phyloP scores from a whole-genome alignment of 2,888 invertebrate species.

The Dynastes hyllus region DNA sequence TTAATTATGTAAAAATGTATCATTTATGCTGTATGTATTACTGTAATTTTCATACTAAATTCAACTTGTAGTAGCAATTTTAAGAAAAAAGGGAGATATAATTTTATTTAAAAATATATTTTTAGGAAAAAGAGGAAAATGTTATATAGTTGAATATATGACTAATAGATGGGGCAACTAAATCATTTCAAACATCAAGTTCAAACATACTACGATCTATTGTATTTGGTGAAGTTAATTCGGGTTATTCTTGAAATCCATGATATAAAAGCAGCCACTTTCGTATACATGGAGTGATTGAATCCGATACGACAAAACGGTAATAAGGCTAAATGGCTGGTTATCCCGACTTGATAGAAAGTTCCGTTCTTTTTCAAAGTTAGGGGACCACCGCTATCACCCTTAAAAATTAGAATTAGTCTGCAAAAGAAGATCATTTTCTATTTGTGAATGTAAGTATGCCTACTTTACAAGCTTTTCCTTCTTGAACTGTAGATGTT shows the following conservation, averaged over 20 bases:
- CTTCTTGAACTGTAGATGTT: slow-evolving; percentile 66
- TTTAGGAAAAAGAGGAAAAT: no score
- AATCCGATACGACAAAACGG: slow-evolving; percentile 67
- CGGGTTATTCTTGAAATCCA: slow-evolving; percentile 67
- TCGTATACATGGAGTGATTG: slow-evolving; percentile 68
- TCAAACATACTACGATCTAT: slow-evolving; percentile 31
- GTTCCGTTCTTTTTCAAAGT: slow-evolving; percentile 62
- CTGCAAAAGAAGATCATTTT: neutral
- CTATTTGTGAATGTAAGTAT: neutral
- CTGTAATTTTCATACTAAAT: no score
- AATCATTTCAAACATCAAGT: no score
- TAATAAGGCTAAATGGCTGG: slow-evolving; percentile 67
- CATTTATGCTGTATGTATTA: no score
- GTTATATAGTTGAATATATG: no score
- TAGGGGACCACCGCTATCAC: slow-evolving; percentile 69
- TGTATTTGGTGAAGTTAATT: slow-evolving; percentile 65
- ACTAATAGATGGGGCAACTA: no score
- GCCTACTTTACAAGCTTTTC: slow-evolving; percentile 68
- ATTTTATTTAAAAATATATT: no score
- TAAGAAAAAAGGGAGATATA: no score
- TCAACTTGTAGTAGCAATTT: no score
- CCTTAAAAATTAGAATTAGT: slow-evolving; percentile 61
- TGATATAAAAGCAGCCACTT: slow-evolving; percentile 66
- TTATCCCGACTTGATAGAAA: slow-evolving; percentile 67
- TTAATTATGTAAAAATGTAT: no score